Evolutionary conservation across 1,140 invertebrate species (phyloP).

Genomic region (Danaus melanippus): DNA sequence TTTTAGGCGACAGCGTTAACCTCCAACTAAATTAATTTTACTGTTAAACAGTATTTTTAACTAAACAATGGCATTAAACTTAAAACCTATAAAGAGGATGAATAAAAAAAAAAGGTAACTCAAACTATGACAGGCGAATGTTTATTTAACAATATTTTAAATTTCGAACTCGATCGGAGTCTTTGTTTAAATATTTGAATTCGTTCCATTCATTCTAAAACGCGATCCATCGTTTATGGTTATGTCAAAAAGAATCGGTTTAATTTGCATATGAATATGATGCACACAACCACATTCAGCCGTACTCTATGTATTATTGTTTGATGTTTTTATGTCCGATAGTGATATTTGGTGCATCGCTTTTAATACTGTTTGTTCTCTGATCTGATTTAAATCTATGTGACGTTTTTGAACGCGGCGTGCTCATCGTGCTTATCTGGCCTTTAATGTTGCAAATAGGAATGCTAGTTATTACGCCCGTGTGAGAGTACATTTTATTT

Average conservation of each 20-base stretch:
- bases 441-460: no score
- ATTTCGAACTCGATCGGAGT: slow-evolving; percentile 39
- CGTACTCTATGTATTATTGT: slow-evolving; percentile 17
- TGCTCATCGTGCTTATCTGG: neutral
- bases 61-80: no score
- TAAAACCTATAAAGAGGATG: no score
- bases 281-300: slow-evolving; percentile 16
- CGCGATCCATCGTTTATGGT: slow-evolving; percentile 47
- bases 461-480: no score
- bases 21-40: no score
- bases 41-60: no score
- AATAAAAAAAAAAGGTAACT: no score
- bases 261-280: slow-evolving; percentile 39
- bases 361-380: slow-evolving; percentile 6
- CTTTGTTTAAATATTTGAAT: slow-evolving; percentile 49
- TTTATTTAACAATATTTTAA: slow-evolving; percentile 21
- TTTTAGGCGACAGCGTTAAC: no score
- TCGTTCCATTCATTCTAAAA: slow-evolving; percentile 34
- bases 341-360: slow-evolving; percentile 23
- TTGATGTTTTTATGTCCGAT: slow-evolving; percentile 27
- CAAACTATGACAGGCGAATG: no score
- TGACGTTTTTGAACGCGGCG: slow-evolving; percentile 3
- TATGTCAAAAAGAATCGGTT: slow-evolving; percentile 39
- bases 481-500: no score
- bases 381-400: slow-evolving; percentile 3